Evolutionary conservation across 2,113 vertebrate species (phyloP).

Genomic region (Tor tambroides): DNA sequence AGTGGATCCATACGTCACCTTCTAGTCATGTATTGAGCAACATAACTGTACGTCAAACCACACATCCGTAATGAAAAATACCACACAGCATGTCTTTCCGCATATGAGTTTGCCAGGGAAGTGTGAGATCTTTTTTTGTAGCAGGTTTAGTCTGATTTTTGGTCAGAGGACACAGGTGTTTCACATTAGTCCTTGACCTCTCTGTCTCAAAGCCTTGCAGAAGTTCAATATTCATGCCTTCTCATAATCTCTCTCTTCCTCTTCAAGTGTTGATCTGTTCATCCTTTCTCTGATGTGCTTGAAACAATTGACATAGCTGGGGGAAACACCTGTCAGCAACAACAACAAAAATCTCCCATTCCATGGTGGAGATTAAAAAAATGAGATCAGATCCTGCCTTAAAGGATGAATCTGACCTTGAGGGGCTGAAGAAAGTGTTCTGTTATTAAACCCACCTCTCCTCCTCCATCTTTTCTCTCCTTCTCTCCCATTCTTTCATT

Average conservation of each 20-base stretch:
- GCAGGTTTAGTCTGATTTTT: conserved; percentile 19
- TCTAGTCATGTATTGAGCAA: not conserved
- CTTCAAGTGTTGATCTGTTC: conserved; percentile 38
- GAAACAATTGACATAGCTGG: conserved; percentile 20
- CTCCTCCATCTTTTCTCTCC: not conserved
- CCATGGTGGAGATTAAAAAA: conserved; percentile 46
- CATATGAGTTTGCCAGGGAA: conserved; percentile 17
- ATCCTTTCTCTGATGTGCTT: conserved; percentile 39
- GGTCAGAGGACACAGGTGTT: conserved; percentile 48
- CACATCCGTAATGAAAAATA: conserved; percentile 50
- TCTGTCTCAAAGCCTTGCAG: not conserved
- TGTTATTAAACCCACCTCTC: conserved; percentile 30
- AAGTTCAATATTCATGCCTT: conserved; percentile 11
- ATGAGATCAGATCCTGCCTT: conserved; percentile 39
- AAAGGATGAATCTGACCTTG: conserved; percentile 15
- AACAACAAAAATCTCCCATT: conserved; percentile 9
- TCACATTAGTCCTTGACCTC: conserved; percentile 29
- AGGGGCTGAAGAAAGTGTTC: conserved; percentile 14
- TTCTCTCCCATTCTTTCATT: not conserved
- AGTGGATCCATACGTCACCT: not conserved
- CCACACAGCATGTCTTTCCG: not conserved
- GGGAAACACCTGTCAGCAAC: conserved; percentile 24
- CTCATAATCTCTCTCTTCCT: conserved; percentile 5
- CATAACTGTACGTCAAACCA: conserved; percentile 39
- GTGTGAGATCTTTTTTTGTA: conserved; percentile 24